Evolutionary conservation across 2,797 vertebrate genomes (phyloP).

Genomic region (Catostomus latipinnis): DNA sequence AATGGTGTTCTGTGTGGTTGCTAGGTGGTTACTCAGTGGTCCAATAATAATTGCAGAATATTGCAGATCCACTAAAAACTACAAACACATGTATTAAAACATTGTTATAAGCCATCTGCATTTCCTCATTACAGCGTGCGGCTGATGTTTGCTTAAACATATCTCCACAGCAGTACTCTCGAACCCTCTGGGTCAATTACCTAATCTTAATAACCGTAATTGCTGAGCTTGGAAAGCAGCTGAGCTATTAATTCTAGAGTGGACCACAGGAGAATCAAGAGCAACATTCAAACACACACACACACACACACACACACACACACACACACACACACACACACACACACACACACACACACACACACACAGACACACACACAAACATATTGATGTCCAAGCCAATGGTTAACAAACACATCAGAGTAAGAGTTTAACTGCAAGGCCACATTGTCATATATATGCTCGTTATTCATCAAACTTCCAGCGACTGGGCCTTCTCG

Average conservation of each 20-base stretch:
- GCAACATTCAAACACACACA: constrained; percentile 51
- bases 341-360: constrained; percentile 36
- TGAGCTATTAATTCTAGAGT: constrained; percentile 65
- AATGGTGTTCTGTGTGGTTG: background rate
- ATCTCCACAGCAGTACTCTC: constrained; percentile 55
- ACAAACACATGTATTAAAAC: background rate
- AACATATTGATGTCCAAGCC: constrained; percentile 54
- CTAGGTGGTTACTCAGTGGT: too few species aligned
- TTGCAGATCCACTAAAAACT: background rate
- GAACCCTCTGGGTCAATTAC: constrained; percentile 63
- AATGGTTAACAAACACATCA: constrained; percentile 44
- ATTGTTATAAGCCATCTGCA: constrained; percentile 27
- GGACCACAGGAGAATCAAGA: constrained; percentile 58
- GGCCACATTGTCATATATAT: constrained; percentile 17
- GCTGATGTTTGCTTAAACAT: constrained; percentile 50
- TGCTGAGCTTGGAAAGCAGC: constrained; percentile 62
- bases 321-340: constrained; percentile 42
- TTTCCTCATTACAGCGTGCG: constrained; percentile 42
- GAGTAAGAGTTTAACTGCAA: constrained; percentile 14
- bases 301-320: constrained; percentile 36
- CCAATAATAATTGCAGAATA: background rate
- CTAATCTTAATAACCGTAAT: constrained; percentile 66
- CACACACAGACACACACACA: constrained; percentile 20
- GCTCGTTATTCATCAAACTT: constrained; percentile 36
- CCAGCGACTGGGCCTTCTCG: constrained; percentile 29